Evolutionary conservation across 2,888 invertebrate species (phyloP), one percentile per base, ranked within the genome.

Genomic region (Leucania comma): DNA sequence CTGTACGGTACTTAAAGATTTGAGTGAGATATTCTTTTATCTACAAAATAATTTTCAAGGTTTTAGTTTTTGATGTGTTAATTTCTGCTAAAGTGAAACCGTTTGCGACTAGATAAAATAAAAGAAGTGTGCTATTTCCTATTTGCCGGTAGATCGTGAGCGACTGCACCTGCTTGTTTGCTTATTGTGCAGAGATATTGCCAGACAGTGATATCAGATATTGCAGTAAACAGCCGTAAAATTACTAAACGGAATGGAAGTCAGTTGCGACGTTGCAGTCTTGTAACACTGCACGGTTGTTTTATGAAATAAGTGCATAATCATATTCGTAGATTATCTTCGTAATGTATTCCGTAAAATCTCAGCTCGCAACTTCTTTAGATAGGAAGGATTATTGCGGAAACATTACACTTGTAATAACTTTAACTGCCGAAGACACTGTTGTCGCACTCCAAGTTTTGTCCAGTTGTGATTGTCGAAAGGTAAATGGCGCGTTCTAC

Each of bases 301-400:
- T 78, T 75, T 74, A 65, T 74, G 81, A 72, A 83, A 76, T 72
- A 81, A 74, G 70, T 75, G 64, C 76, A 75, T 68, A 53, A 72
- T 78, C 54, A 57, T 46, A 75, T 83, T 73, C 48, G 60, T 57
- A 38, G 64, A 65, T 59, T 70, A 70, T 64, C 38, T 61, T 32
- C 50, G 66, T 68, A 69, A 76, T 50, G 32, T 59, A 29, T 38
- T 56, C 63, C 24, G 46, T 70, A 53, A 32, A 64, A 56, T 56
- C 51, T 67, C 26, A 38, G 46, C 14, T 10, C 0, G n/a, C 22
- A 32, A 62, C 29, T 50, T 54, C 29, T 75, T 46, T 1, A 54
- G 46, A 22, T 29, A 51, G 29, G 17, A 51, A 53, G 20, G 24
- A 71, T 54, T 51, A 26, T 75, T 32, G 60, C 29, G 24, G 46